Base-by-base conservation (phyloP, 2,113 vertebrate species). In the Ictidomys tridecemlineatus region DNA sequence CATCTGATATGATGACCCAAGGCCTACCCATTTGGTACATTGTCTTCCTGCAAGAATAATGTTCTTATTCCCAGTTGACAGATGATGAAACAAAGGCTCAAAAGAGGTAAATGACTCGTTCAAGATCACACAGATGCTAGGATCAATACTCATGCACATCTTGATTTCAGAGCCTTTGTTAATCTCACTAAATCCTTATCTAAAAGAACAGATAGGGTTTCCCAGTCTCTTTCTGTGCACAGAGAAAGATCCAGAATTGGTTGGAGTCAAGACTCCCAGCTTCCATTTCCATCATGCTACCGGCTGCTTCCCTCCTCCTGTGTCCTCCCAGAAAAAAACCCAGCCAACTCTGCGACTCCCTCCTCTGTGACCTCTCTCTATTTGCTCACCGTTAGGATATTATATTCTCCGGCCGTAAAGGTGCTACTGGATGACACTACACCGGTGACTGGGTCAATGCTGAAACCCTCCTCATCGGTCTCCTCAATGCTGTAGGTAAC, bases 401-500 rank as follows among this genome's bases (percentile, higher is more conserved):
- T 99, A 98, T 99, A 99, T 85, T 99, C 99, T 0, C 99, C 99
- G 0, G 98, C 98, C 95, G 97, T 95, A 93, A 99, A 99, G 61
- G 98, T 97, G 0, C 99, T 99, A 2, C 89, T 98, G 1, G 99
- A 98, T 1, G 98, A 99, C 78, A 99, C 98, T 69, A 98, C 95
- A 0, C 99, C 99, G 0, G 99, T 99, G 42, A 92, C 97, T 0
- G 99, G 97, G 97, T 99, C 98, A 11, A 99, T 99, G 61, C 98
- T 97, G 96, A 99, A 99, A 11, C 96, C 97, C 2, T 95, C 98
- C 37, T 98, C 98, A 0, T 99, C 98, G 70, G 98, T 97, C 91
- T 99, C 99, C 83, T 99, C 99, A 0, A 99, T 98, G 83, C 97
- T 98, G 98, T 99, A 99, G 88, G 98, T 99, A 96, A 99, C 95